These are phyloP conservation scores for Florisuga fusca DNA, from an alignment of 2,797 vertebrate genomes.

Conservation along the genomic window DNA sequence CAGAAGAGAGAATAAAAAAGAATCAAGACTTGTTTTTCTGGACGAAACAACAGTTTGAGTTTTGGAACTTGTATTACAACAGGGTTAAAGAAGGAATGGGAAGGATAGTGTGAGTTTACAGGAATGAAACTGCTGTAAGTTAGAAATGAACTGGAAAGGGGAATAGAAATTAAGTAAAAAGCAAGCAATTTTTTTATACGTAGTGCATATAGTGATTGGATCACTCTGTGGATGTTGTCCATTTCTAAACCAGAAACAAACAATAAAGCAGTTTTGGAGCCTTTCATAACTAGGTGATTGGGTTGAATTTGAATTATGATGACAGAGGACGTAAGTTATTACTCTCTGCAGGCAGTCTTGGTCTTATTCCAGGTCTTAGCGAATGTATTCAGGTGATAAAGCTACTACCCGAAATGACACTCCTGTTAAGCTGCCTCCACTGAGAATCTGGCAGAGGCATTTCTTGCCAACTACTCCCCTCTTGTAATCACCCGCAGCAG, in stretches of 20 bases:
- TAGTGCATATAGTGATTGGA: neutral
- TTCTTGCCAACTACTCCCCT: neutral
- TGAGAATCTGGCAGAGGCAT: neutral
- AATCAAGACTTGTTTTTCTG: neutral
- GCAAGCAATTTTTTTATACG: neutral
- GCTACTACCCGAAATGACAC: conserved; percentile 17
- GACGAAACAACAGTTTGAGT: neutral
- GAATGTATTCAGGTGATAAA: conserved; percentile 51
- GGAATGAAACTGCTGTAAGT: neutral
- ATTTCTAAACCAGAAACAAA: neutral
- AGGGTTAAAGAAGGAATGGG: neutral
- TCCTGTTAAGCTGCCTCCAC: neutral
- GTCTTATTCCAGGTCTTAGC: conserved; percentile 10
- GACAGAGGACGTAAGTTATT: neutral
- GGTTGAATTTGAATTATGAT: neutral
- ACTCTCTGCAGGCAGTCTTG: conserved; percentile 32
- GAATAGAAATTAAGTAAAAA: neutral
- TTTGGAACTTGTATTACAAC: neutral
- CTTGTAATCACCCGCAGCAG: neutral
- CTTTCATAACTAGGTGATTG: neutral
- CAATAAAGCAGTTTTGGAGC: neutral
- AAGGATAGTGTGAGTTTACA: neutral
- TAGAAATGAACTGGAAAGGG: neutral
- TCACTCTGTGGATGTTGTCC: neutral
- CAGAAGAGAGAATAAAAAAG: neutral